Percentiles rank a stretch among this genome's conserved stretches.
Conservation (phyloP, 2,888 invertebrate genomes). For the Cyrtodaria siliqua region DNA sequence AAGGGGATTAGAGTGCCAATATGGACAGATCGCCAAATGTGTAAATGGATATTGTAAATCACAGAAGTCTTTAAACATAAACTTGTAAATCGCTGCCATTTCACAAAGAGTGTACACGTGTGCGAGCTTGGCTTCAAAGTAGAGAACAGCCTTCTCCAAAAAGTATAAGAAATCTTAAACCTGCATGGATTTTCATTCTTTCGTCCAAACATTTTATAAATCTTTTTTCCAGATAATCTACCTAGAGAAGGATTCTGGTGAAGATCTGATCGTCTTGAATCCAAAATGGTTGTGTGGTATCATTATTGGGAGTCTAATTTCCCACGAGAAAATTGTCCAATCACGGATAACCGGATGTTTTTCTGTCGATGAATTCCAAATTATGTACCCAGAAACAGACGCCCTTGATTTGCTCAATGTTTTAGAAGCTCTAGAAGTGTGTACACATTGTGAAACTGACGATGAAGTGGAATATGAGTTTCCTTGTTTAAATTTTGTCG, state of each 20-base stretch:
- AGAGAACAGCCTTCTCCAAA: no score
- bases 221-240: slow-evolving; percentile 87
- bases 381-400: slow-evolving; percentile 90
- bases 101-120: no score
- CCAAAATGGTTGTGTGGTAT: slow-evolving; percentile 90
- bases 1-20: no score
- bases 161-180: no score
- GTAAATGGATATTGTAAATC: no score
- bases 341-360: slow-evolving; percentile 89
- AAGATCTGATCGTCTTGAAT: slow-evolving; percentile 89
- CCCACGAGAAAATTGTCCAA: slow-evolving; percentile 85
- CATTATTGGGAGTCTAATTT: slow-evolving; percentile 90
- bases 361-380: slow-evolving; percentile 91
- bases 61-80: no score
- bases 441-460: slow-evolving; percentile 90
- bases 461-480: slow-evolving; percentile 92
- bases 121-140: no score
- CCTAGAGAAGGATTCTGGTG: slow-evolving; percentile 87
- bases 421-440: slow-evolving; percentile 91
- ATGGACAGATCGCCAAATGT: no score
- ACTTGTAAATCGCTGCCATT: no score
- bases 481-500: slow-evolving; percentile 90
- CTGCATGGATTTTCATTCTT: no score
- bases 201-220: no score
- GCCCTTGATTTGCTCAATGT: slow-evolving; percentile 90